Conservation (phyloP, 2,113 vertebrate species). For the Stigmatopora nigra region DNA sequence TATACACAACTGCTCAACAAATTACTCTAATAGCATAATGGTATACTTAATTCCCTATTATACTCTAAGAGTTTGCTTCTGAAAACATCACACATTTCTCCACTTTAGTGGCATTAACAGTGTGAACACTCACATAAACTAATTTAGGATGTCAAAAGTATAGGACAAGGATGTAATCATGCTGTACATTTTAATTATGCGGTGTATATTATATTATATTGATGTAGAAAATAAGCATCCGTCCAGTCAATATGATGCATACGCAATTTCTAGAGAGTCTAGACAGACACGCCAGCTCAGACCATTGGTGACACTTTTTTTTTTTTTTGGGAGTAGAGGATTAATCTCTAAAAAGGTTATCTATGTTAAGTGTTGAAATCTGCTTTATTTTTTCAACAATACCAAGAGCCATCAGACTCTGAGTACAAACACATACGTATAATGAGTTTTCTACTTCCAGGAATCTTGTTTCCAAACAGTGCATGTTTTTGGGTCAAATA, state of each 20-base stretch:
- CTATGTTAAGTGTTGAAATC: constrained; percentile 24
- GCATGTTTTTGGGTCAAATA: not conserved
- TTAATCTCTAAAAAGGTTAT: constrained; percentile 50
- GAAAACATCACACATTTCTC: constrained; percentile 31
- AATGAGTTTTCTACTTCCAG: constrained; percentile 8
- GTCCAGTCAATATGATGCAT: constrained; percentile 36
- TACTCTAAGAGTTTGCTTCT: constrained; percentile 39
- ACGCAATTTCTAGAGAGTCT: not conserved
- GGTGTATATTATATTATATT: constrained; percentile 34
- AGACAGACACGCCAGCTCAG: constrained; percentile 15
- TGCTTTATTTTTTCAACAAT: constrained; percentile 1
- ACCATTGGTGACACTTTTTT: constrained; percentile 27
- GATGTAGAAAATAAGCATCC: constrained; percentile 34
- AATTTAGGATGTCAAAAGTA: constrained; percentile 41
- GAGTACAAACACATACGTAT: not conserved
- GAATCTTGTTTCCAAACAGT: constrained; percentile 4
- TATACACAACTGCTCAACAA: constrained; percentile 14
- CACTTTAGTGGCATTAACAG: constrained; percentile 43
- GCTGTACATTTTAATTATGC: constrained; percentile 40
- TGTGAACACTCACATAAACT: constrained; percentile 34
- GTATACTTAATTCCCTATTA: constrained; percentile 34
- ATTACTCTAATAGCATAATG: constrained; percentile 15
- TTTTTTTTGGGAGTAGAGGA: constrained; percentile 37
- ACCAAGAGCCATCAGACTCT: constrained; percentile 28
- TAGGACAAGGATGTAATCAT: constrained; percentile 16